A percentile compares a stretch with the other conserved stretches of the same genome.
Evolutionary conservation across 2,797 vertebrate genomes (phyloP).

Genomic region (Scolopax rusticola): DNA sequence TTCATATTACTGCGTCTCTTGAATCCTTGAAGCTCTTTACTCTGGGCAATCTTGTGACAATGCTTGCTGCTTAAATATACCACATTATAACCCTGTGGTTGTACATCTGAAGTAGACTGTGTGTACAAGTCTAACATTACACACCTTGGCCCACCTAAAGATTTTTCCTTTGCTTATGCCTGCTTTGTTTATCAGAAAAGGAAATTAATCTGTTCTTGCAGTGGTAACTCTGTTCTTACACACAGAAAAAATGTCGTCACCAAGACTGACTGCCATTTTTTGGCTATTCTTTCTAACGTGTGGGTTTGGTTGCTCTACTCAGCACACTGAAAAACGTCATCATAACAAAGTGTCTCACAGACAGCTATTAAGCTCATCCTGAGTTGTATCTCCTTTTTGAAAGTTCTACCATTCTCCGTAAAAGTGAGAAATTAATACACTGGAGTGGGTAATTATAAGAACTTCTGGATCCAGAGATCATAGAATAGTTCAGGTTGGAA

Average conservation of each 20-base stretch:
- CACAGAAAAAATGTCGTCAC: background rate
- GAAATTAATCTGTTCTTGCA: background rate
- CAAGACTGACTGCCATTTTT: background rate
- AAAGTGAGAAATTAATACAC: background rate
- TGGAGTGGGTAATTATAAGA: background rate
- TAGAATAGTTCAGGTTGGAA: too few relatives aligned
- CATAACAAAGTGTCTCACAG: background rate
- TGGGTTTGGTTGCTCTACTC: background rate
- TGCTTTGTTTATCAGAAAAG: conserved; percentile 29
- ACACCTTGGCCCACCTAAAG: background rate
- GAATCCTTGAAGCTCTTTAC: conserved; percentile 33
- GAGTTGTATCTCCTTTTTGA: background rate
- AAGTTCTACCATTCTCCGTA: background rate
- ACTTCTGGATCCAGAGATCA: background rate
- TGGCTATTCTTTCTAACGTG: background rate
- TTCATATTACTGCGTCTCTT: conserved; percentile 27
- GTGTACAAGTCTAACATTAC: background rate
- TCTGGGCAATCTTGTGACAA: conserved; percentile 10
- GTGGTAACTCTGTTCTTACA: background rate
- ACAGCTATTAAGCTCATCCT: background rate
- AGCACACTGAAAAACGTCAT: background rate
- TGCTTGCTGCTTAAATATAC: conserved; percentile 22
- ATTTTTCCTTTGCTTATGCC: conserved; percentile 1
- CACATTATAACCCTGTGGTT: background rate
- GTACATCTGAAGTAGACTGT: background rate